Conservation (phyloP, 2,888 invertebrate genomes). For the Drosophila mimica region DNA sequence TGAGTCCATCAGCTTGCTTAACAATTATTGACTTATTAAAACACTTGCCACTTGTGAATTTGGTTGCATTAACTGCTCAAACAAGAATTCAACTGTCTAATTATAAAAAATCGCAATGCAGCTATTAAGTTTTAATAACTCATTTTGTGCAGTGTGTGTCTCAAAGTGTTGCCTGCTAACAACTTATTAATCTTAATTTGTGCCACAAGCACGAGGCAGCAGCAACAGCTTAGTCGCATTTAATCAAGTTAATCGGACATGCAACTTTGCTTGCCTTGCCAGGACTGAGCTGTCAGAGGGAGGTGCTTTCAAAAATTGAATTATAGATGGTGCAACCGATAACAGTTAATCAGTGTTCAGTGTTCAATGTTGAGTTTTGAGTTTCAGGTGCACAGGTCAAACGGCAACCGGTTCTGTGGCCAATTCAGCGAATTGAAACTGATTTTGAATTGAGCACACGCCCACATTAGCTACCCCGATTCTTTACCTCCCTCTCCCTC, state of each 20-base stretch:
- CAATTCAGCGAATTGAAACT: slow-evolving; percentile 23
- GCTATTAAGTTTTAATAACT: background rate
- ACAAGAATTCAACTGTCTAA: background rate
- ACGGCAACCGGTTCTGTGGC: slow-evolving; percentile 19
- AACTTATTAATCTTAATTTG: slow-evolving; percentile 50
- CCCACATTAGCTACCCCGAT: slow-evolving; percentile 19
- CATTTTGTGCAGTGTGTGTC: background rate
- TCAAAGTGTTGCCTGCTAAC: slow-evolving; percentile 36
- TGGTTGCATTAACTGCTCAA: background rate
- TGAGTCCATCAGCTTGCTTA: background rate
- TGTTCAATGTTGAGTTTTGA: background rate
- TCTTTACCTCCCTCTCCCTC: background rate
- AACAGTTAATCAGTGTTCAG: slow-evolving; percentile 15
- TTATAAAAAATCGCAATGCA: too few relatives aligned
- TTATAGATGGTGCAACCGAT: slow-evolving; percentile 47
- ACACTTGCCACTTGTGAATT: too few relatives aligned
- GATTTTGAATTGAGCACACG: slow-evolving; percentile 44
- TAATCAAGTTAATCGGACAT: slow-evolving; percentile 63
- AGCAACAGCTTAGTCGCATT: slow-evolving; percentile 55
- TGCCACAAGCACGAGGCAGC: slow-evolving; percentile 26
- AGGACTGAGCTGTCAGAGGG: background rate
- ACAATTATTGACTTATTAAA: too few relatives aligned
- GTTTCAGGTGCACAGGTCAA: slow-evolving; percentile 25
- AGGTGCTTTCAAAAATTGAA: background rate
- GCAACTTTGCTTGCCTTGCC: slow-evolving; percentile 39